These are phyloP conservation scores for Pantala flavescens DNA, from an alignment of 1,140 invertebrate genomes.

Conservation along the genomic window DNA sequence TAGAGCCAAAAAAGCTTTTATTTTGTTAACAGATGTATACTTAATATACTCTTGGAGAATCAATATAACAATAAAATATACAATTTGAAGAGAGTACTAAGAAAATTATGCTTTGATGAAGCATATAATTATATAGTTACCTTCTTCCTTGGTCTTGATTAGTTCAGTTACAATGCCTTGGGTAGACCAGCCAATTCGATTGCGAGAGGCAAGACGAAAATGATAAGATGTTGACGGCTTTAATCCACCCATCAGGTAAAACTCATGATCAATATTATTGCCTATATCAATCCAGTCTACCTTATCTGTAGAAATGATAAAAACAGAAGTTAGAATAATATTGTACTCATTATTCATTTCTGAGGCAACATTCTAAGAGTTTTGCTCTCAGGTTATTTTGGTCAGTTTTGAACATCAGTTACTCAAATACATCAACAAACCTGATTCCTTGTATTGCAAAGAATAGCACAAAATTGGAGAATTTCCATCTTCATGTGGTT, in stretches of 20 bases:
- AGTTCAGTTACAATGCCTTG: slow-evolving; percentile 60
- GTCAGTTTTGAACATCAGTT: no score
- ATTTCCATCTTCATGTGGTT: slow-evolving; percentile 73
- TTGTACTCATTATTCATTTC: not conserved
- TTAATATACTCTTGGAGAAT: no score
- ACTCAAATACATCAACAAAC: slow-evolving; percentile 21
- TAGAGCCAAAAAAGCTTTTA: not conserved
- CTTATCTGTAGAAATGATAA: slow-evolving; percentile 40
- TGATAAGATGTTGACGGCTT: slow-evolving; percentile 69
- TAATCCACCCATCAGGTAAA: slow-evolving; percentile 71
- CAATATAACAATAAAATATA: no score
- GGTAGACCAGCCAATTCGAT: slow-evolving; percentile 88
- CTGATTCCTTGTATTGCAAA: slow-evolving; percentile 62
- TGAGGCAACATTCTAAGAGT: no score
- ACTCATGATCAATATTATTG: slow-evolving; percentile 87
- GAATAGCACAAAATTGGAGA: slow-evolving; percentile 73
- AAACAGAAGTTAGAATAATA: slow-evolving; percentile 3
- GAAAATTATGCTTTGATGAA: no score
- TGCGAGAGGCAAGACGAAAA: slow-evolving; percentile 78
- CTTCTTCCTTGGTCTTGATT: slow-evolving; percentile 53
- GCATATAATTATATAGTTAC: slow-evolving; percentile 26
- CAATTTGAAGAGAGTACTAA: no score
- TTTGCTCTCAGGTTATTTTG: not conserved
- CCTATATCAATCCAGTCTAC: slow-evolving; percentile 77
- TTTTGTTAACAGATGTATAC: no score